Evolutionary conservation across 1,140 invertebrate genomes (phyloP).

Genomic region (Penaeus indicus): DNA sequence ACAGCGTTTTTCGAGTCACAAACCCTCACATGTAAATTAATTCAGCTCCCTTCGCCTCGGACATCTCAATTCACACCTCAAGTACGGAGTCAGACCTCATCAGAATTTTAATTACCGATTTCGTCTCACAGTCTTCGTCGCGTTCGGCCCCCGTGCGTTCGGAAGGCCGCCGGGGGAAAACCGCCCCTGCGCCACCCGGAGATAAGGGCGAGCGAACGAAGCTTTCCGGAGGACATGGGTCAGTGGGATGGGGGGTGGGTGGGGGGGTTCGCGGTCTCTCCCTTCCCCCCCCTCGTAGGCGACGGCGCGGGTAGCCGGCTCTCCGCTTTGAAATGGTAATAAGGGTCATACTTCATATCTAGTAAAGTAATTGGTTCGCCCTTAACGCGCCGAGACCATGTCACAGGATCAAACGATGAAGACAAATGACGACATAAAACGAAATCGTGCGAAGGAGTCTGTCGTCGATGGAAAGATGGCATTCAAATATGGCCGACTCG

Average conservation of each 20-base stretch:
- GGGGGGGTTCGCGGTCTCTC: background rate
- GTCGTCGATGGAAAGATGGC: conserved; percentile 36
- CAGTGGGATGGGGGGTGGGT: background rate
- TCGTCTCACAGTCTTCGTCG: background rate
- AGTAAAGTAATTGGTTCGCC: conserved; percentile 58
- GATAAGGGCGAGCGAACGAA: conserved; percentile 35
- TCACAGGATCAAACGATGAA: conserved; percentile 61
- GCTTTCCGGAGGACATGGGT: too few species aligned
- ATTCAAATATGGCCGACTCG: conserved; percentile 43
- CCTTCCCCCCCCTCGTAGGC: background rate
- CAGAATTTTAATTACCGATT: conserved; percentile 54
- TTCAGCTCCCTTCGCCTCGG: conserved; percentile 54
- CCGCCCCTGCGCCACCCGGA: background rate
- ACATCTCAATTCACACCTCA: conserved; percentile 61
- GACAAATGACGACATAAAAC: conserved; percentile 43
- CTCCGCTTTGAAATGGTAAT: conserved; percentile 59
- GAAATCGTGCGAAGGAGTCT: conserved; percentile 42
- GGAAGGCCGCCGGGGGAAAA: background rate
- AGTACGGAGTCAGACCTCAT: conserved; percentile 49
- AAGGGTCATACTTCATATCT: conserved; percentile 52
- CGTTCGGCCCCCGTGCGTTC: background rate
- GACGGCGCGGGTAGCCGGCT: conserved; percentile 35
- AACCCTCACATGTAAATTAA: conserved; percentile 59
- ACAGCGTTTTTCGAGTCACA: background rate
- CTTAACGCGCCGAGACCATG: conserved; percentile 53